Evolutionary conservation across 2,888 invertebrate genomes (phyloP).

Genomic region (Alsophila aescularia): DNA sequence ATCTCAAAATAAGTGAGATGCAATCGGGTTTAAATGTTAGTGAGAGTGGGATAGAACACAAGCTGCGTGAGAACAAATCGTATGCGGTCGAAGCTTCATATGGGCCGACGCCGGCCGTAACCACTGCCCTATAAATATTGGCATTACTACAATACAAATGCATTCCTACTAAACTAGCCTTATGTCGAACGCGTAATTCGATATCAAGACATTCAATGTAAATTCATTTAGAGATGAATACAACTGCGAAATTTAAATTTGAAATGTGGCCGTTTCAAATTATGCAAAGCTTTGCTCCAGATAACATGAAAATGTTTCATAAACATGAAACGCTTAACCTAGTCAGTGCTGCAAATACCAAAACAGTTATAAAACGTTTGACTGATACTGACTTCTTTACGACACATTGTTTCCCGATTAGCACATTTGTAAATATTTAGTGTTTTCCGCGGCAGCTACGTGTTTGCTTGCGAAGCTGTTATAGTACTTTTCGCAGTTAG

Average conservation of each 20-base stretch:
- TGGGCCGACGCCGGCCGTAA: conserved; percentile 52
- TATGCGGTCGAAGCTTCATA: conserved; percentile 63
- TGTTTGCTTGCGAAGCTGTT: conserved; percentile 27
- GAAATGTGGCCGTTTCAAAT: conserved; percentile 19
- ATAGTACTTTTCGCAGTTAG: conserved; percentile 32
- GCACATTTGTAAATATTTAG: conserved; percentile 33
- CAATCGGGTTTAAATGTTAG: conserved; percentile 42
- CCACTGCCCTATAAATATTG: conserved; percentile 57
- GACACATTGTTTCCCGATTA: conserved; percentile 36
- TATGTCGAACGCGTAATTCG: conserved; percentile 50
- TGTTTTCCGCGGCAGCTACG: conserved; percentile 32
- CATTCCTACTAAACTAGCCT: conserved; percentile 60
- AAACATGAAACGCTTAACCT: conserved; percentile 17
- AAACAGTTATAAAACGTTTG: conserved; percentile 23
- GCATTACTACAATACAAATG: conserved; percentile 56
- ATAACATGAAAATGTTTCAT: conserved; percentile 23
- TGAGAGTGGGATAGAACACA: conserved; percentile 57
- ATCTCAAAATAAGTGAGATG: conserved; percentile 56
- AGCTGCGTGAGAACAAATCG: conserved; percentile 73
- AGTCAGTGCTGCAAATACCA: conserved; percentile 7
- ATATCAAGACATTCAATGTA: conserved; percentile 41
- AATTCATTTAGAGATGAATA: conserved; percentile 30
- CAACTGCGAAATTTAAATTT: conserved; percentile 31
- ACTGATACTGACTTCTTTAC: conserved; percentile 29
- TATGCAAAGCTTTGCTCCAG: conserved; percentile 27